Evolutionary conservation across 2,113 vertebrate genomes (phyloP), one percentile per base, ranked within the genome.

Genomic region (Felis catus): DNA sequence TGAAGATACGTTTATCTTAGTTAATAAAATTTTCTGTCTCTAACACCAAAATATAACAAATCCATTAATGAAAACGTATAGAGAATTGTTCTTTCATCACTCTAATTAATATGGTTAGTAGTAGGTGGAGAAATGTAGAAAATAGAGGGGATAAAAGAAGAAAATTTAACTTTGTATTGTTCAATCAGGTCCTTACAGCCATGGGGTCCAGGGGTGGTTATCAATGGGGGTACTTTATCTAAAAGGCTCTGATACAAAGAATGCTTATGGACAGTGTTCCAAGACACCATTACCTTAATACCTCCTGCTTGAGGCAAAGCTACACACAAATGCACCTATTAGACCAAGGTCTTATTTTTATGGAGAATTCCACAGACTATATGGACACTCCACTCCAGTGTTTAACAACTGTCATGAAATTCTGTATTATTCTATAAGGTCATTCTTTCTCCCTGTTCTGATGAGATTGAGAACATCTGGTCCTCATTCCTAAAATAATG

Each of bases 381-480:
- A 63, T 2, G 45, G 61, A 88, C 19, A 83, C 55, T 39, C 53
- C 48, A 85, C 81, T 91, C 53, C 51, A 95, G 63, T 33, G 33
- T 82, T 96, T 80, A 94, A 90, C 48, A 90, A 74, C 76, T 53
- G n/a, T 91, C 74, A 39, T 70, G 66, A 89, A 66, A 63, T 94
- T 95, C 85, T 78, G 94, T 29, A 65, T 95, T 94, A 18, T 83
- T 92, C 87, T 95, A 41, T 90, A 97, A 95, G 58, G 41, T 85
- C 80, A 92, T 94, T 89, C n/a, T 85, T 92, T 94, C 74, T 96
- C 90, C 41, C 55, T 76, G 80, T 51, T 94, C 80, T 85, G 81
- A 92, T 85, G 78, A 96, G 94, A 97, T 5, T 55, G 84, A 96
- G 76, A 97, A 96, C 97, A 98, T 98, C 97, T 97, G 97, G 90